phyloP scores from a whole-genome alignment of 2,888 invertebrate species.

The Callinectes sapidus region DNA sequence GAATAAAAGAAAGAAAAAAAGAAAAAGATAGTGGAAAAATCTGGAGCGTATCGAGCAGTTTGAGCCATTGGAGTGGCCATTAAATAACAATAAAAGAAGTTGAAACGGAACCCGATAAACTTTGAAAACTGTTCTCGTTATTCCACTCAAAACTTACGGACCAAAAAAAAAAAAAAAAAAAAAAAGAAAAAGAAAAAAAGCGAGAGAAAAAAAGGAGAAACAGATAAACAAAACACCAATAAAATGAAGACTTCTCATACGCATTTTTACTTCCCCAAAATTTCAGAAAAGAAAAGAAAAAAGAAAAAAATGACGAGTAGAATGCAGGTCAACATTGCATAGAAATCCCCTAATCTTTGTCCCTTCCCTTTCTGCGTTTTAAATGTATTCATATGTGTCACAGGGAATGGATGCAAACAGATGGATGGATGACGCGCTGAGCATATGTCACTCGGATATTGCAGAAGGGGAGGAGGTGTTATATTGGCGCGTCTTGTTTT shows the following conservation, averaged over 20 bases:
- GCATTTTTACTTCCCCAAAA: background rate
- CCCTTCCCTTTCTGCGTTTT: background rate
- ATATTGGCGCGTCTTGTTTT: background rate
- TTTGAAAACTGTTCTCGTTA: background rate
- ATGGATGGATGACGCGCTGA: background rate
- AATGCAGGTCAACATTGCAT: background rate
- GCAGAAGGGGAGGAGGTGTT: background rate
- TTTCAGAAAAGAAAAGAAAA: background rate
- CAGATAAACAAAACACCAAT: background rate
- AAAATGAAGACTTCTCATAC: background rate
- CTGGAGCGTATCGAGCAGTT: background rate
- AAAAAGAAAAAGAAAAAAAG: background rate
- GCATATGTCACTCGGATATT: slow-evolving; percentile 18
- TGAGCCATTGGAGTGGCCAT: background rate
- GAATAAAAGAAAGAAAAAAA: too few species aligned
- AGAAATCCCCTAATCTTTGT: background rate
- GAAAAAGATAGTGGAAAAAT: background rate
- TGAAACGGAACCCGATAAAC: background rate
- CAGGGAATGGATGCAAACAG: background rate
- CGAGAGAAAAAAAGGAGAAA: too few species aligned
- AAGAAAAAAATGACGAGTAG: background rate
- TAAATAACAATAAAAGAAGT: background rate
- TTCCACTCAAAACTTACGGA: background rate
- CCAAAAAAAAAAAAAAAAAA: background rate
- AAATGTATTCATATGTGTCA: slow-evolving; percentile 13